phyloP scores from a whole-genome alignment of 2,797 vertebrate species.

The Enteromius anoplus region DNA sequence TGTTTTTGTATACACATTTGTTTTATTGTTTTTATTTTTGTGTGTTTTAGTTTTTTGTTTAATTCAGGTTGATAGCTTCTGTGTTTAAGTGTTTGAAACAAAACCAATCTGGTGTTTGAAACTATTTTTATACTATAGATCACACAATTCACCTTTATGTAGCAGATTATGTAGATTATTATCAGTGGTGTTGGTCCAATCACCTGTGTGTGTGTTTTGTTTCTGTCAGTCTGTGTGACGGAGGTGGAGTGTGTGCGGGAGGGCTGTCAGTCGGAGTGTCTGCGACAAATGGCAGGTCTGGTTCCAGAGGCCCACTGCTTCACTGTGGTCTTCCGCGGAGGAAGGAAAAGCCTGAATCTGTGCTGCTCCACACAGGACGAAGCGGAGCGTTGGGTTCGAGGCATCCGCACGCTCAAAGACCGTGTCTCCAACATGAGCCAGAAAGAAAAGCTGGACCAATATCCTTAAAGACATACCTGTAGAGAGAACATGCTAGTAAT shows the following conservation, averaged over 20 bases:
- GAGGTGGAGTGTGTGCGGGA: constrained; percentile 82
- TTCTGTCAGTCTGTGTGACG: constrained; percentile 72
- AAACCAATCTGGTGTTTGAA: neutral
- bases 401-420: constrained; percentile 84
- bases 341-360: constrained; percentile 90
- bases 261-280: constrained; percentile 86
- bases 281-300: constrained; percentile 76
- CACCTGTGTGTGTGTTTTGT: neutral
- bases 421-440: constrained; percentile 89
- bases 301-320: constrained; percentile 85
- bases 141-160: neutral
- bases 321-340: constrained; percentile 87
- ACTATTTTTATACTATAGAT: neutral
- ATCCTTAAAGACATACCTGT: constrained; percentile 77
- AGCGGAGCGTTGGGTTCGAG: constrained; percentile 87
- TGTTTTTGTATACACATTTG: neutral
- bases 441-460: constrained; percentile 93
- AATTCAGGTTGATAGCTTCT: neutral
- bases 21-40: neutral
- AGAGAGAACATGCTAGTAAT: neutral
- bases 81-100: neutral
- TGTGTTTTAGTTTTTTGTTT: neutral
- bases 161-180: neutral
- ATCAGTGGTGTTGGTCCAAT: too few relatives aligned
- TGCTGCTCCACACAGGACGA: constrained; percentile 81